Evolutionary conservation across 2,888 invertebrate genomes (phyloP).

Genomic region (Ochropleura leucogaster): DNA sequence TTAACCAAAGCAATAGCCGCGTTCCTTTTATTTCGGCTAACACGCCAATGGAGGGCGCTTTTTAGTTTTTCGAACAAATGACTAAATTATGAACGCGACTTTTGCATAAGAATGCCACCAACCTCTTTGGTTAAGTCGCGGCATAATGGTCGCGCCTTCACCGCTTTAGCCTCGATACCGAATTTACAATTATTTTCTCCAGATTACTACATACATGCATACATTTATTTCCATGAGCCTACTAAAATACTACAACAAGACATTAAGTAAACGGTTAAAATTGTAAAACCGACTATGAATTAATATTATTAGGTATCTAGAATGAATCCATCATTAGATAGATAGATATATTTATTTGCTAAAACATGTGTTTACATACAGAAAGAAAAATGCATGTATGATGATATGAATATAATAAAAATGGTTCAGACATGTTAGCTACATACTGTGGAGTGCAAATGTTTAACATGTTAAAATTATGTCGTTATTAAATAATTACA

Average conservation of each 20-base stretch:
- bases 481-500: too few relatives aligned
- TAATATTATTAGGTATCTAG: not conserved
- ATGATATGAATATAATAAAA: too few relatives aligned
- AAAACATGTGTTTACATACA: too few relatives aligned
- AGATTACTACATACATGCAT: not conserved
- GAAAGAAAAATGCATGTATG: too few relatives aligned
- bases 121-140: not conserved
- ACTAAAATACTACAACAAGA: constrained; percentile 6
- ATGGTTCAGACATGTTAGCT: too few relatives aligned
- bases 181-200: not conserved
- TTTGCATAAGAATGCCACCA: not conserved
- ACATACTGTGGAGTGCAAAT: too few relatives aligned
- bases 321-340: not conserved
- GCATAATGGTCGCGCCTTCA: too few relatives aligned
- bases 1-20: not conserved
- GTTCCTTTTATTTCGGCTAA: not conserved
- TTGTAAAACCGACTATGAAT: not conserved
- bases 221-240: constrained; percentile 14
- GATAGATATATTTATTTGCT: too few relatives aligned
- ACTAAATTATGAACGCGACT: not conserved
- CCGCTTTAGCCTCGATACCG: constrained; percentile 12
- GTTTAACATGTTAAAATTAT: too few relatives aligned
- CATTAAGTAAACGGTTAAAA: not conserved
- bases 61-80: not conserved
- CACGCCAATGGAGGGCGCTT: not conserved